These are phyloP conservation scores for Volucella bombylans DNA, from an alignment of 2,888 invertebrate genomes.

Conservation along the genomic window DNA sequence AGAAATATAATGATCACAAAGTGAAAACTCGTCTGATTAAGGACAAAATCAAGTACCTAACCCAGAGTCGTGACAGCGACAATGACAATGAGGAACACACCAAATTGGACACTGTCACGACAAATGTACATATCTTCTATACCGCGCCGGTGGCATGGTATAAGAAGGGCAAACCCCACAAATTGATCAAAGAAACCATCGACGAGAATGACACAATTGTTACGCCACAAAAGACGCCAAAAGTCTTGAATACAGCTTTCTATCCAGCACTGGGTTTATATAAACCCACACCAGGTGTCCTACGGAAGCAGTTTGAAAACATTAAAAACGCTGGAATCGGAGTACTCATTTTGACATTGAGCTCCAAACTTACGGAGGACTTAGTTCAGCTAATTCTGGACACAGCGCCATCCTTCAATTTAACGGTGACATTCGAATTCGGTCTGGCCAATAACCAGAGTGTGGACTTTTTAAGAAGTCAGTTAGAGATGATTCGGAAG, in stretches of 20 bases:
- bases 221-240: constrained; percentile 75
- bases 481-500: constrained; percentile 79
- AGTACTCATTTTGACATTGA: constrained; percentile 85
- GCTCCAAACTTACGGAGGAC: constrained; percentile 78
- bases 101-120: constrained; percentile 77
- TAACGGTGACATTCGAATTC: constrained; percentile 85
- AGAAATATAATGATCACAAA: constrained; percentile 82
- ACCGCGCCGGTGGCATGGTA: constrained; percentile 81
- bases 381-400: constrained; percentile 82
- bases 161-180: constrained; percentile 78
- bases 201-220: constrained; percentile 72
- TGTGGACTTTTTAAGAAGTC: constrained; percentile 82
- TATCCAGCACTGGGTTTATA: constrained; percentile 81
- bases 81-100: constrained; percentile 76
- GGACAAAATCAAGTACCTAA: constrained; percentile 80
- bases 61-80: constrained; percentile 77
- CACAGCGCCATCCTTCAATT: constrained; percentile 82
- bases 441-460: constrained; percentile 84
- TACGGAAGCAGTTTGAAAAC: constrained; percentile 85
- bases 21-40: constrained; percentile 81
- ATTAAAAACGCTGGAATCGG: constrained; percentile 85
- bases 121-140: constrained; percentile 82
- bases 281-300: constrained; percentile 80
- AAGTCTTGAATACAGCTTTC: constrained; percentile 80
- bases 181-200: constrained; percentile 65